Evolutionary conservation across 2,113 vertebrate species (phyloP).

Genomic region (Polypterus bichir): DNA sequence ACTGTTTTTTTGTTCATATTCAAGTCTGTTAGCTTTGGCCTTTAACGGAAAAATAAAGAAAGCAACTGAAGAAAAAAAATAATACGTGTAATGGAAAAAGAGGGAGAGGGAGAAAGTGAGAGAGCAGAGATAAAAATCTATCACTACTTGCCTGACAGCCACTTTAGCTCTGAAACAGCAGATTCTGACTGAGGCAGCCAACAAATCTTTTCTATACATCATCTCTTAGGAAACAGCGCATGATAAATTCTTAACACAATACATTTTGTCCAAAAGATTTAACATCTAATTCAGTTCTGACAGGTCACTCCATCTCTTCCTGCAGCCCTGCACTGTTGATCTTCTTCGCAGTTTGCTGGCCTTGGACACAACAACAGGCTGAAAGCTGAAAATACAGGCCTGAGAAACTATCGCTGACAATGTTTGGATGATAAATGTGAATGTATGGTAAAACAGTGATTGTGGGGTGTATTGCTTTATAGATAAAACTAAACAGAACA

Average conservation of each 20-base stretch:
- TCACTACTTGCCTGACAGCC: conserved; percentile 42
- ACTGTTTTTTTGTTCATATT: too few relatives aligned
- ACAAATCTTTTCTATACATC: conserved; percentile 44
- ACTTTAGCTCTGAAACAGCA: conserved; percentile 46
- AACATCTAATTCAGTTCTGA: conserved; percentile 64
- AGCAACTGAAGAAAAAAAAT: conserved; percentile 1
- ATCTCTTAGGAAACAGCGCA: conserved; percentile 47
- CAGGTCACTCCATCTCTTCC: conserved; percentile 46
- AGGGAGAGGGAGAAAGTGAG: conserved; percentile 17
- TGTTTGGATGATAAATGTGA: background rate
- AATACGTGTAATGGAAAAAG: conserved; percentile 5
- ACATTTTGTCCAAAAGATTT: conserved; percentile 67
- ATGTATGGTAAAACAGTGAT: background rate
- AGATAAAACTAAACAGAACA: too few relatives aligned
- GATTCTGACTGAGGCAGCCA: conserved; percentile 34
- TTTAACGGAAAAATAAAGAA: background rate
- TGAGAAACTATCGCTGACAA: background rate
- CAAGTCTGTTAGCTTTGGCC: too few relatives aligned
- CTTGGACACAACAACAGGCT: conserved; percentile 36
- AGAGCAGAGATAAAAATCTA: conserved; percentile 33
- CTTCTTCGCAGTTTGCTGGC: conserved; percentile 30
- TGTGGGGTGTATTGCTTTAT: too few relatives aligned
- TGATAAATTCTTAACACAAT: conserved; percentile 64
- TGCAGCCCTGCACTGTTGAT: conserved; percentile 40
- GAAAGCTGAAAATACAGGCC: conserved; percentile 3